Evolutionary conservation across 2,888 invertebrate genomes (phyloP), one percentile per base, ranked within the genome.

Genomic region (Oscheius myriophilus): DNA sequence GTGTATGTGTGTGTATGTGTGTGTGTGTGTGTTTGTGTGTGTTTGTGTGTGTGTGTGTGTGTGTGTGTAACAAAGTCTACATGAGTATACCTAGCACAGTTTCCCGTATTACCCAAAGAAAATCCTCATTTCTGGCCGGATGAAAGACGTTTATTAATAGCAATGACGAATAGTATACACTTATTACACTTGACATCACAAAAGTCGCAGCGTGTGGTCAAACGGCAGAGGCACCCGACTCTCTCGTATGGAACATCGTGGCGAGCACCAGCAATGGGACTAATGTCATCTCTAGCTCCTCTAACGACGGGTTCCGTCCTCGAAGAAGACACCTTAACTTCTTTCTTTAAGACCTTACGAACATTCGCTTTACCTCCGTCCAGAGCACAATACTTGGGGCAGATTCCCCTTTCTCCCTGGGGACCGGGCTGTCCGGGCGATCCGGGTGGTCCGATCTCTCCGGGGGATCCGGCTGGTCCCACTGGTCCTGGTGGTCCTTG

Each of bases 241-340:
- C 58, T 58, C 58, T 21, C 18, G 33, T 33, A 9, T 3, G 4
- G 33, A 33, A 9, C 33, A 33, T 21, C 18, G 33, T 33, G 33
- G 33, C 33, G 33, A 33, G 33, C 33, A 33, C 33, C 33, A 33
- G 9, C 33, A 33, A 6, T 9, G 33, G 33, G 4, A 33, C 33
- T 9, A 33, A 33, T 9, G 9, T 33, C 33, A 6, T 33, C 9
- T 33, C 33, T 18, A 18, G 11, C 21, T 18, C 11, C 11, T 57
- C 69, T 75, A 79, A 49, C 79, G 75, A 11, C 80, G 70, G 25
- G 83, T 83, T 53, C 82, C 83, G 72, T 83, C 83, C 71, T 83
- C 82, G 76, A 83, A 83, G 81, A 83, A 83, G 63, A 83, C 78
- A 25, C 83, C 33, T 33, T 3, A 33, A 33, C 4, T 33, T 6